phyloP scores from a whole-genome alignment of 2,888 invertebrate genomes.

The Drosophila subsilvestris region DNA sequence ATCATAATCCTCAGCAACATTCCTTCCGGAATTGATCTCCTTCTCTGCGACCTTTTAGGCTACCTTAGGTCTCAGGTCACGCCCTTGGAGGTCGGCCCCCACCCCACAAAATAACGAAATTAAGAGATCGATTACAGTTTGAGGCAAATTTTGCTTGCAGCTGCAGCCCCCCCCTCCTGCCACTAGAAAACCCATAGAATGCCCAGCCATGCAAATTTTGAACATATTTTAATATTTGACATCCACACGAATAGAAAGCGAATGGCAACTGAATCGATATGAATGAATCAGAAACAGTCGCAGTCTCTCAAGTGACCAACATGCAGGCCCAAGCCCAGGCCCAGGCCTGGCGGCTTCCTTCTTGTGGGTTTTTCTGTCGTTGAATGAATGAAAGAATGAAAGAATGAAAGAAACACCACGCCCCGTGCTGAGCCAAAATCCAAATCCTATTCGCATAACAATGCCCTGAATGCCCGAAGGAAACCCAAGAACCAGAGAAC shows the following conservation, averaged over 20 bases:
- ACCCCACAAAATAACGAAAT: conserved; percentile 20
- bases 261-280: conserved; percentile 44
- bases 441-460: conserved; percentile 47
- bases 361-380: background rate
- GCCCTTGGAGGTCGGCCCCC: conserved; percentile 62
- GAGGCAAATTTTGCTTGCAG: conserved; percentile 50
- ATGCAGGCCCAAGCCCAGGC: conserved; percentile 50
- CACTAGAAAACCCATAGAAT: conserved; percentile 53
- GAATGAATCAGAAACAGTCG: conserved; percentile 53
- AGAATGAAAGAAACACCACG: conserved; percentile 39
- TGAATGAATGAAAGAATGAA: conserved; percentile 9
- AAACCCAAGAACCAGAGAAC: conserved; percentile 34
- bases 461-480: conserved; percentile 44
- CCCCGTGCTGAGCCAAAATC: conserved; percentile 23
- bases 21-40: conserved; percentile 3
- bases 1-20: conserved; percentile 25
- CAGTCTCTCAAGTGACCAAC: conserved; percentile 76
- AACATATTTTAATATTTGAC: conserved; percentile 55
- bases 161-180: background rate
- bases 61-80: conserved; percentile 53
- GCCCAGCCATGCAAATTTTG: conserved; percentile 65
- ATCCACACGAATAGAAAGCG: conserved; percentile 38
- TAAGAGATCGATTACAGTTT: conserved; percentile 64
- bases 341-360: conserved; percentile 20
- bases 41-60: conserved; percentile 26